These are phyloP conservation scores for Clitarchus hookeri DNA, from an alignment of 2,888 invertebrate genomes.

Conservation along the genomic window DNA sequence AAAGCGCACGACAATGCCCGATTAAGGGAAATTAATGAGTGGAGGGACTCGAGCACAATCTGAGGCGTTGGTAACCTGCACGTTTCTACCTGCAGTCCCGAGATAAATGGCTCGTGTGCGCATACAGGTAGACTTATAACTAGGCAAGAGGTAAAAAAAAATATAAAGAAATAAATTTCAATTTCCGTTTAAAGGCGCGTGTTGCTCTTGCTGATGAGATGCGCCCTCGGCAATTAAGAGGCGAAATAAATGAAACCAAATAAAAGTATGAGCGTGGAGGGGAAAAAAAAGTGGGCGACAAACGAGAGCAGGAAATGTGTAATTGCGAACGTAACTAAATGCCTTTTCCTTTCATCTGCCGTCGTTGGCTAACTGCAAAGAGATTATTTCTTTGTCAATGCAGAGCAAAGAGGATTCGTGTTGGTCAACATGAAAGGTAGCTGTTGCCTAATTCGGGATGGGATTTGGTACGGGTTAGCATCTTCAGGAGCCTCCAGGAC, in stretches of 20 bases:
- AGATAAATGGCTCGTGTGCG: background rate
- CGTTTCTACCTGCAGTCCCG: background rate
- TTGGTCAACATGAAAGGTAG: too few species aligned
- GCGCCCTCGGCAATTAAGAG: background rate
- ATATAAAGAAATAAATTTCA: background rate
- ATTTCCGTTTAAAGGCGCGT: background rate
- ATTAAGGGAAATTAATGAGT: slow-evolving; percentile 1
- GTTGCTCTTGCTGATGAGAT: background rate
- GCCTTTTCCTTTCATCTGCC: too few species aligned
- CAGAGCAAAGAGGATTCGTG: too few species aligned
- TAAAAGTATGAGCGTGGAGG: background rate
- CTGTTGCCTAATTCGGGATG: too few species aligned
- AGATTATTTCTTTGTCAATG: too few species aligned
- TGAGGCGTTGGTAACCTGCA: background rate
- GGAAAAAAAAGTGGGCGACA: too few species aligned
- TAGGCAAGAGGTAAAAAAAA: background rate
- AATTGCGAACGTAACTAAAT: background rate
- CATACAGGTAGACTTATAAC: background rate
- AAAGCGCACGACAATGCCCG: background rate
- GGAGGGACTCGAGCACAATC: background rate
- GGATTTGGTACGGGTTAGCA: too few species aligned
- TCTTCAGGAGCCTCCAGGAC: too few species aligned
- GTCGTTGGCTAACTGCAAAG: too few species aligned
- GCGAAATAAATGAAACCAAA: background rate
- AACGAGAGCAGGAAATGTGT: background rate